Percentiles rank a stretch among this genome's conserved stretches.
phyloP scores from a whole-genome alignment of 2,113 vertebrate species.

The Phrynosoma platyrhinos region DNA sequence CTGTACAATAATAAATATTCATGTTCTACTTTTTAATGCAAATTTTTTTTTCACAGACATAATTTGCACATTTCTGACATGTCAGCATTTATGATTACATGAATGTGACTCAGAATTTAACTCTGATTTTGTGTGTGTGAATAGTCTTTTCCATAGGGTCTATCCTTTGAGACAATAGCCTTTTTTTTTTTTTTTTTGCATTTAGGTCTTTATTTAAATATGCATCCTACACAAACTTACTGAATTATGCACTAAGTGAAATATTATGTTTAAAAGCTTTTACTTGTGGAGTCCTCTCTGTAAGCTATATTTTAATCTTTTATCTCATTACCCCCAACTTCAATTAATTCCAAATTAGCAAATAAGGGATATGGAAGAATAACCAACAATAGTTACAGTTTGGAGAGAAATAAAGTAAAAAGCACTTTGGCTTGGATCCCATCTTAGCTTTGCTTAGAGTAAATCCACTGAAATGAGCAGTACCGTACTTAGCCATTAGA shows the following conservation, averaged over 20 bases:
- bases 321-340: neutral
- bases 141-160: neutral
- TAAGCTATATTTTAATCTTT: constrained; percentile 54
- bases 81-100: neutral
- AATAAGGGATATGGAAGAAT: constrained; percentile 41
- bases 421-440: neutral
- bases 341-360: constrained; percentile 54
- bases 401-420: constrained; percentile 39
- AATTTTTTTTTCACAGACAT: neutral
- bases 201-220: neutral
- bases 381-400: neutral
- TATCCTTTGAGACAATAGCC: neutral
- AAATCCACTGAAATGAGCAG: too few species aligned
- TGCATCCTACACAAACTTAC: neutral
- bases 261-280: neutral
- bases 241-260: neutral
- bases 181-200: neutral
- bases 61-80: neutral
- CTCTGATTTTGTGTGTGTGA: neutral
- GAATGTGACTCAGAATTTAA: neutral
- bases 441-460: too few species aligned
- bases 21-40: neutral
- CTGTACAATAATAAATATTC: neutral
- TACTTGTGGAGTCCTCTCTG: constrained; percentile 51
- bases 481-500: too few species aligned